phyloP scores from a whole-genome alignment of 2,797 vertebrate genomes.

The Tarsius wallacei region DNA sequence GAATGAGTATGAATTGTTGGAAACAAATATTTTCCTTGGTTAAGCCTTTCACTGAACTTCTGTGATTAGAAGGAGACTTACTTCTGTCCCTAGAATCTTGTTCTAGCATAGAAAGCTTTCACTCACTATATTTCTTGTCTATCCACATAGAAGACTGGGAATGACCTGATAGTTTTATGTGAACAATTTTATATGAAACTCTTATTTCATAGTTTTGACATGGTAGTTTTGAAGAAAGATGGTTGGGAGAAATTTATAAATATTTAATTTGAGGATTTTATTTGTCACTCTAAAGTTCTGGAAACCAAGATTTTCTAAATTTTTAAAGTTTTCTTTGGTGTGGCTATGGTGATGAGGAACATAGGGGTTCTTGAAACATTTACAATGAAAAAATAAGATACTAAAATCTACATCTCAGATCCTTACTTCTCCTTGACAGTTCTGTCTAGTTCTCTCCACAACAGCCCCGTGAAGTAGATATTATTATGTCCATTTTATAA shows the following conservation, averaged over 20 bases:
- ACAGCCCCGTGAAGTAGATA: neutral
- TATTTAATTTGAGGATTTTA: neutral
- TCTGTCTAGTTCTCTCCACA: neutral
- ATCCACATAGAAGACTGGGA: neutral
- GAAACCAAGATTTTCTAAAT: neutral
- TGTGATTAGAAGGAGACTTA: neutral
- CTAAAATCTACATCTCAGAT: neutral
- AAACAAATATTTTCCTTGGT: neutral
- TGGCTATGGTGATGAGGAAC: neutral
- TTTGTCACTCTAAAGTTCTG: slow-evolving; percentile 19
- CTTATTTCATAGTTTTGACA: slow-evolving; percentile 1
- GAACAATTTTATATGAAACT: neutral
- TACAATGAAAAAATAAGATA: neutral
- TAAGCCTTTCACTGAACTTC: neutral
- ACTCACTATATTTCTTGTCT: neutral
- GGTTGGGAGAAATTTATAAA: neutral
- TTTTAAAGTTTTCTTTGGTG: neutral
- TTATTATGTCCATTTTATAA: neutral
- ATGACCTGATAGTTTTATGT: neutral
- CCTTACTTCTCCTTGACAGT: neutral
- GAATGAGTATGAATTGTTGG: neutral
- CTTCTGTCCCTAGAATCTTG: neutral
- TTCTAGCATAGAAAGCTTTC: neutral
- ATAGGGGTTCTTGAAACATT: neutral
- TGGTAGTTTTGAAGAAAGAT: neutral